Evolutionary conservation across 64 coral and sea anemone species (phyloP).

Genomic region (Stylophora pistillata): DNA sequence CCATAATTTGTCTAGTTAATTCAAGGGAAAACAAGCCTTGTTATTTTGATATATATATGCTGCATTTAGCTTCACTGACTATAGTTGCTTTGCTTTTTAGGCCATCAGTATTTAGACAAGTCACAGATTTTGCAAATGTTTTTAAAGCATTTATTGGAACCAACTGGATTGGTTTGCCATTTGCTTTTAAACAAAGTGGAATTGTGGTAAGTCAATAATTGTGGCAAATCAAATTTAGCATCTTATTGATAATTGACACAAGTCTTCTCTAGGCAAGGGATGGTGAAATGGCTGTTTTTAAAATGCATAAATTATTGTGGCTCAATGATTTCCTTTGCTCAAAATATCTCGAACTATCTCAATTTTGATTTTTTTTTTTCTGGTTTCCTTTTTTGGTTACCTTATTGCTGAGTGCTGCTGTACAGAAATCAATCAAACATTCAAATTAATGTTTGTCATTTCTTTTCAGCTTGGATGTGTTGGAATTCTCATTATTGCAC

Average conservation of each 20-base stretch:
- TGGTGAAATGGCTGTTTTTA: not conserved
- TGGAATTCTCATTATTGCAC: slow-evolving; percentile 66
- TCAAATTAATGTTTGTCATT: not conserved
- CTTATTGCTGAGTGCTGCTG: not conserved
- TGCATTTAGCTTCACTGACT: not conserved
- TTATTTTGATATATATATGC: no score
- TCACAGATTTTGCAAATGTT: slow-evolving; percentile 97
- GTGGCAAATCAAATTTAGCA: slow-evolving; percentile 53
- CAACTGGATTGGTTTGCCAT: slow-evolving; percentile 88
- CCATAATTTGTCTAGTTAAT: no score
- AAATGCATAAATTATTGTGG: no score
- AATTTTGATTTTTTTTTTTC: no score
- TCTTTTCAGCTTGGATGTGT: slow-evolving; percentile 62
- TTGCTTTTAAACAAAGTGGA: slow-evolving; percentile 99
- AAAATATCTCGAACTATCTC: no score
- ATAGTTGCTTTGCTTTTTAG: slow-evolving; percentile 19
- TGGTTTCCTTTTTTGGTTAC: no score
- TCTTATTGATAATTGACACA: not conserved
- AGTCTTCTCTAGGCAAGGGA: not conserved
- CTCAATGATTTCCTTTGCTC: no score
- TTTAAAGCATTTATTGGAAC: slow-evolving; percentile 98
- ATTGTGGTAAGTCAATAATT: slow-evolving; percentile 76
- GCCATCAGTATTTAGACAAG: slow-evolving; percentile 67
- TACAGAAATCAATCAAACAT: no score
- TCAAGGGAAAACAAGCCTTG: no score